These are phyloP conservation scores for Muscicapa striata DNA, from an alignment of 2,797 vertebrate species.

Conservation along the genomic window DNA sequence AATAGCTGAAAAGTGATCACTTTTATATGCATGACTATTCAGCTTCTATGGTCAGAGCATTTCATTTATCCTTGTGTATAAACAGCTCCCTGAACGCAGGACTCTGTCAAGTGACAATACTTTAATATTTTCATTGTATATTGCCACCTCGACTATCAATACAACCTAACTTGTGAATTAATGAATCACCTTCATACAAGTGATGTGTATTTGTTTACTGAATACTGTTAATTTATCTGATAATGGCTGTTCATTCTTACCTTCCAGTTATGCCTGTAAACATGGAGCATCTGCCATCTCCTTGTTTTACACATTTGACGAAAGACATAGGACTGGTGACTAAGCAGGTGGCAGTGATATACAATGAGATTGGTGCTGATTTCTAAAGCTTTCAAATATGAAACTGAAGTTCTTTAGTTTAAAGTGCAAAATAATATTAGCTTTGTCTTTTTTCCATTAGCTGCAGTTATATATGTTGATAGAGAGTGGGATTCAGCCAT, in stretches of 20 bases:
- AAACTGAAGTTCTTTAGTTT: slow-evolving; percentile 44
- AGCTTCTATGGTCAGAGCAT: neutral
- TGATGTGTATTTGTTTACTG: slow-evolving; percentile 26
- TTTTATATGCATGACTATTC: neutral
- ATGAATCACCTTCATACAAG: neutral
- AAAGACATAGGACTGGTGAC: slow-evolving; percentile 44
- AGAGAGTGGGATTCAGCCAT: slow-evolving; percentile 21
- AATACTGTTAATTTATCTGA: slow-evolving; percentile 38
- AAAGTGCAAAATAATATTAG: slow-evolving; percentile 17
- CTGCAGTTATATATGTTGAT: neutral
- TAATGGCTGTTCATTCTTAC: neutral
- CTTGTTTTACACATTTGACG: neutral
- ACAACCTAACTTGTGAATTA: slow-evolving; percentile 2
- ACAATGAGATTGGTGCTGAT: slow-evolving; percentile 50
- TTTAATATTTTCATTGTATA: neutral
- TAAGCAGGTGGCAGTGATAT: slow-evolving; percentile 7
- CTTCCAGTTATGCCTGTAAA: slow-evolving; percentile 15
- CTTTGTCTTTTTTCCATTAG: slow-evolving; percentile 35
- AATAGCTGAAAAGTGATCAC: slow-evolving; percentile 49
- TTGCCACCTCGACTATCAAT: slow-evolving; percentile 18
- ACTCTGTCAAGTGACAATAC: neutral
- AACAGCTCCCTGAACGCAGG: slow-evolving; percentile 5
- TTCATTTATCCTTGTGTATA: neutral
- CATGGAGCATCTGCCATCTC: neutral
- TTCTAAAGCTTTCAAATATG: slow-evolving; percentile 51